These are phyloP conservation scores for Drosophila virilis DNA, from an alignment of 1,140 invertebrate genomes.

Conservation along the genomic window DNA sequence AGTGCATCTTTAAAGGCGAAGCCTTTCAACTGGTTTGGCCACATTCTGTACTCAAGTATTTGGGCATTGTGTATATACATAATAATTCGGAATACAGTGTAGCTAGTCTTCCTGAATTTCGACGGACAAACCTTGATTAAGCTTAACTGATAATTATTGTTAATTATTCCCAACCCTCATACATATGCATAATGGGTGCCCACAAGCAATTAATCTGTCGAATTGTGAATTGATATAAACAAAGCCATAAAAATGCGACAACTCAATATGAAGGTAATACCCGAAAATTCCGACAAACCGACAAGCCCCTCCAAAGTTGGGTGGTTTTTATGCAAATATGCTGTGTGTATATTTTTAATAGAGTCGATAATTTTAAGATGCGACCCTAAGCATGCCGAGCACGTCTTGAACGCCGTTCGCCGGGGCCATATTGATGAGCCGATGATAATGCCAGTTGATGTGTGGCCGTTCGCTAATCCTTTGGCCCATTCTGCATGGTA, in stretches of 20 bases:
- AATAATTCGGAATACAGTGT: no score
- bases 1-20: conserved; percentile 17
- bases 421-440: conserved; percentile 11
- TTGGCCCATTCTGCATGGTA: conserved; percentile 52
- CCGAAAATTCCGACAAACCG: not conserved
- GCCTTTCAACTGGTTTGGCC: conserved; percentile 54
- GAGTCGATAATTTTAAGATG: conserved; percentile 32
- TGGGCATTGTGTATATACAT: no score
- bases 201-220: conserved; percentile 2
- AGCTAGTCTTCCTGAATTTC: no score
- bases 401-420: conserved; percentile 25
- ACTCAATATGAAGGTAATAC: conserved; percentile 13
- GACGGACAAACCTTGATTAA: no score
- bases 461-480: conserved; percentile 54
- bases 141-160: no score
- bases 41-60: conserved; percentile 21
- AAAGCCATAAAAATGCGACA: conserved; percentile 55
- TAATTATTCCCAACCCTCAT: no score
- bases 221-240: conserved; percentile 37
- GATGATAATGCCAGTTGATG: conserved; percentile 47
- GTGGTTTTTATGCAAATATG: conserved; percentile 28
- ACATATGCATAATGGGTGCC: not conserved
- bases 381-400: conserved; percentile 30
- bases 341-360: conserved; percentile 65
- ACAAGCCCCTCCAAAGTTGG: conserved; percentile 24